Evolutionary conservation across 2,113 vertebrate genomes (phyloP).

Genomic region (Anser brachyrhynchus): DNA sequence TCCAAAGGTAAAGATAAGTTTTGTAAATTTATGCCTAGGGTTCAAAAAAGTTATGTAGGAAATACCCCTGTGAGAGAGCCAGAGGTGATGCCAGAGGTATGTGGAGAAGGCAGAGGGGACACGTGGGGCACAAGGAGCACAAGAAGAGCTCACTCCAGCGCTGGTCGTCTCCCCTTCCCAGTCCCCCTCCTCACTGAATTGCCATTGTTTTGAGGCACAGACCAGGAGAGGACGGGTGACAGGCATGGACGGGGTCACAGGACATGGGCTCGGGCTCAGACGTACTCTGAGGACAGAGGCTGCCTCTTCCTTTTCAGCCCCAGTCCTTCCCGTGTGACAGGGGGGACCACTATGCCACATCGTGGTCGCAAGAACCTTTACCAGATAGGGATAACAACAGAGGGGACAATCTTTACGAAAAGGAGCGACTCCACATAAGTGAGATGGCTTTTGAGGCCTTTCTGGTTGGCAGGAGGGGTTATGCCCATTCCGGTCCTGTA

Average conservation of each 20-base stretch:
- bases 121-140: not conserved
- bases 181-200: not conserved
- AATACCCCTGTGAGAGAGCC: not conserved
- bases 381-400: not conserved
- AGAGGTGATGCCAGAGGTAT: fast-evolving
- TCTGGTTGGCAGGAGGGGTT: fast-evolving
- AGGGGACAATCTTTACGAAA: not conserved
- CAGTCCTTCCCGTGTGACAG: not conserved
- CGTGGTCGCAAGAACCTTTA: not conserved
- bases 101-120: not conserved
- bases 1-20: conserved; percentile 27
- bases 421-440: fast-evolving
- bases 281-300: not conserved
- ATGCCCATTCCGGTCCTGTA: fast-evolving
- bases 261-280: fast-evolving
- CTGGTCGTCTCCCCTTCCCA: fast-evolving
- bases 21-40: not conserved
- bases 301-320: not conserved
- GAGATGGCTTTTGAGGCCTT: not conserved
- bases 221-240: not conserved
- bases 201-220: not conserved
- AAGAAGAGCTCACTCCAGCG: not conserved
- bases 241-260: not conserved
- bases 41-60: not conserved
- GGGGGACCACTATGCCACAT: fast-evolving